phyloP scores from a whole-genome alignment of 1,140 invertebrate genomes.

The Drosophila subpulchrella region DNA sequence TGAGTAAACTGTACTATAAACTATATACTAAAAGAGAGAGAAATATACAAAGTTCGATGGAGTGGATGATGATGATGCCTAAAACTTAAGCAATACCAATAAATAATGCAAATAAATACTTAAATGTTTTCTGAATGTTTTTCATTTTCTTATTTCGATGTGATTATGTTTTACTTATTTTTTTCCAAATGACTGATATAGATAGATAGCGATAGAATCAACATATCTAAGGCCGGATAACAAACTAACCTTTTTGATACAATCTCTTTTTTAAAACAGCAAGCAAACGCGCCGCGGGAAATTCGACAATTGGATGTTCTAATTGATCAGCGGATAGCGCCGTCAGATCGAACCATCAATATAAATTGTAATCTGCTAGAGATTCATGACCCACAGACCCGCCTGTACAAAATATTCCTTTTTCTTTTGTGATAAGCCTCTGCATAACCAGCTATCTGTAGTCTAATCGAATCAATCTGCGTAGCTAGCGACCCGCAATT shows the following conservation, averaged over 20 bases:
- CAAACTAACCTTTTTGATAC: slow-evolving; percentile 48
- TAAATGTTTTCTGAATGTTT: slow-evolving; percentile 56
- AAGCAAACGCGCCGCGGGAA: slow-evolving; percentile 78
- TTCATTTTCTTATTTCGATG: slow-evolving; percentile 31
- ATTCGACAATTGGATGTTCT: slow-evolving; percentile 83
- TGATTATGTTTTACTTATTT: slow-evolving; percentile 20
- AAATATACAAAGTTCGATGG: slow-evolving; percentile 62
- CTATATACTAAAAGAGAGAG: slow-evolving; percentile 49
- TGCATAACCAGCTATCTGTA: slow-evolving; percentile 52
- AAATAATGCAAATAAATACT: slow-evolving; percentile 77
- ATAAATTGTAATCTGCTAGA: slow-evolving; percentile 29
- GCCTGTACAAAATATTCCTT: slow-evolving; percentile 61
- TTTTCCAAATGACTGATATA: slow-evolving; percentile 11
- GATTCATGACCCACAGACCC: slow-evolving; percentile 19
- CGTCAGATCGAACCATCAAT: slow-evolving; percentile 5
- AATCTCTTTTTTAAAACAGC: slow-evolving; percentile 63
- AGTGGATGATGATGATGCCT: slow-evolving; percentile 54
- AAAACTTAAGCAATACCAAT: slow-evolving; percentile 66
- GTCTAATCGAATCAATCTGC: slow-evolving; percentile 53
- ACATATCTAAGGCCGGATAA: slow-evolving; percentile 26
- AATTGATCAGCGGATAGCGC: slow-evolving; percentile 25
- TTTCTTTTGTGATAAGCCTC: slow-evolving; percentile 70
- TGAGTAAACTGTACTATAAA: slow-evolving; percentile 72
- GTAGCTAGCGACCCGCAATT: slow-evolving; percentile 46
- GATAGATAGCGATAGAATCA: slow-evolving; percentile 39